Evolutionary conservation across 2,797 vertebrate species (phyloP), one percentile per base, ranked within the genome.

Genomic region (Peromyscus eremicus): DNA sequence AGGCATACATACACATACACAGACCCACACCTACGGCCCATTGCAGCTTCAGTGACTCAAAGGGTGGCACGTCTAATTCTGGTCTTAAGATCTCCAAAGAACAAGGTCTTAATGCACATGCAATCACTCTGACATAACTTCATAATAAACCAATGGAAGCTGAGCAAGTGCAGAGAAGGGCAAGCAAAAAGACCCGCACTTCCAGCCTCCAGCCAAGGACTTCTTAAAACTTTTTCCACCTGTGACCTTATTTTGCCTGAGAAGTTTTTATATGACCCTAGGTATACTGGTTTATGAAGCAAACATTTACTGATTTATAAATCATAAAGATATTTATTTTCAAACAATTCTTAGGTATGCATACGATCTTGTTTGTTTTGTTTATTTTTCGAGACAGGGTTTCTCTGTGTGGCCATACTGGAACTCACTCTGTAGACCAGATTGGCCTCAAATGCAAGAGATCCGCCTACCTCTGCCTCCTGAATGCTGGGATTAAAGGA

Each of bases 51-150:
- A 79, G 7, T 76, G 75, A 95, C 62, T 89, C 0, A 83, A 95
- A 97, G 34, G 37, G 90, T 2, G 55, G 17, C 4, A 71, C 73
- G 96, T 97, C 52, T 93, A 95, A 96, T 77, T 94, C 75, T 49
- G 34, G 52, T 89, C 92, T 87, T 87, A 95, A 85, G 25, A 55
- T 55, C 82, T 37, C 46, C 82, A 83, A 92, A 96, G 64, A 96
- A 82, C 62, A 93, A 94, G 40, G 19, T 66, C 92, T 84, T 90
- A 29, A 85, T 29, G 68, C 25, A 86, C 73, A 90, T 10, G 75
- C 7, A 92, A 89, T 3, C 57, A 32, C 73, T 93, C 43, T 84
- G 27, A 55, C 55, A 71, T 46, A 62, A 92, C 19, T 57, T 73
- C 64, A 91, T 49, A 91, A 75, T 60, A 73, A 9, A 32, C 55